Conservation (phyloP, 1,140 invertebrate genomes). For the Drosophila setifemur region DNA sequence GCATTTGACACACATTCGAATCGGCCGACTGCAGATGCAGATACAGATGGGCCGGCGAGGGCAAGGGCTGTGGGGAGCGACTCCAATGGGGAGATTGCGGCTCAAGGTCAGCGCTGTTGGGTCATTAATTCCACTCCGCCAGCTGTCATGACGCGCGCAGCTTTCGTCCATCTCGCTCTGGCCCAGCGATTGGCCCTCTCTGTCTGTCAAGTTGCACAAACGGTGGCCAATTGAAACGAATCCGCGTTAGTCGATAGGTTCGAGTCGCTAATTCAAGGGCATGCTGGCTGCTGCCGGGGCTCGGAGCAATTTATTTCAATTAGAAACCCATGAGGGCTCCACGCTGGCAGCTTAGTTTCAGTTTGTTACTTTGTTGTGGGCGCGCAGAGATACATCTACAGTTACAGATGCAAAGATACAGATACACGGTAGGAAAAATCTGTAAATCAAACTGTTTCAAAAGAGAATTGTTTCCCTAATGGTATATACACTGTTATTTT, state of each 20-base stretch:
- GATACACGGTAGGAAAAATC: neutral
- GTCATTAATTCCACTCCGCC: conserved; percentile 49
- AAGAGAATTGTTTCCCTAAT: neutral
- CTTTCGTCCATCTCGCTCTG: conserved; percentile 36
- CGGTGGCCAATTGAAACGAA: conserved; percentile 62
- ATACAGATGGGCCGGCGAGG: conserved; percentile 17
- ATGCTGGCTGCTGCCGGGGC: conserved; percentile 44
- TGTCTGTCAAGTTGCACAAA: conserved; percentile 54
- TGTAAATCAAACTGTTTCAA: neutral
- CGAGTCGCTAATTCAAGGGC: conserved; percentile 77
- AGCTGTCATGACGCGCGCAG: conserved; percentile 44
- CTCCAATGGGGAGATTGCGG: neutral
- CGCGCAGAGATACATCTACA: conserved; percentile 10
- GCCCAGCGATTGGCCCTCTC: too few species aligned
- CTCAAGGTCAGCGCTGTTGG: conserved; percentile 60
- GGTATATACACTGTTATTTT: neutral
- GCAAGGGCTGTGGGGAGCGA: neutral
- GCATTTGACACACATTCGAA: conserved; percentile 79
- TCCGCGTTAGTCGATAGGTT: conserved; percentile 65
- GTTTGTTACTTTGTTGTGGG: conserved; percentile 3
- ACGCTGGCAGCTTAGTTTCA: conserved; percentile 20
- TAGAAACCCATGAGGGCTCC: conserved; percentile 61
- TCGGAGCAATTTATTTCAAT: conserved; percentile 75
- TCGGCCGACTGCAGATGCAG: conserved; percentile 27
- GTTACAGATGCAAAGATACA: neutral